phyloP scores from a whole-genome alignment of 2,888 invertebrate species.

The Temnothorax ravouxi region DNA sequence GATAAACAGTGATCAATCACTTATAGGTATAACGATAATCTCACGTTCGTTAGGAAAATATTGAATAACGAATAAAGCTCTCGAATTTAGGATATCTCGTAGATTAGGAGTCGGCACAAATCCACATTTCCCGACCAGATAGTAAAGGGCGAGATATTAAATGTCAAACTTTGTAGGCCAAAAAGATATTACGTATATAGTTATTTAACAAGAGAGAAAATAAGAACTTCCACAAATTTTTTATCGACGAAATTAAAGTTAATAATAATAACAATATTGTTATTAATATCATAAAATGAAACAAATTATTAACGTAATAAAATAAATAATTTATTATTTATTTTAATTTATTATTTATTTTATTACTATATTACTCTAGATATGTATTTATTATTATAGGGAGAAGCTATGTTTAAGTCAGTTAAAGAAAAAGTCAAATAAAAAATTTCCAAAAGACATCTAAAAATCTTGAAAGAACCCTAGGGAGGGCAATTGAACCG shows the following conservation, averaged over 20 bases:
- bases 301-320: not conserved
- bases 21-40: too few species aligned
- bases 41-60: not conserved
- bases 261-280: not conserved
- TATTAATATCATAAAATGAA: not conserved
- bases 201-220: not conserved
- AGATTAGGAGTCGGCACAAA: not conserved
- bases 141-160: not conserved
- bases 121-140: not conserved
- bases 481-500: too few species aligned
- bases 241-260: not conserved
- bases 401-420: too few species aligned
- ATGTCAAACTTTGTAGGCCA: not conserved
- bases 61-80: not conserved
- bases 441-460: too few species aligned
- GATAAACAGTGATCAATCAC: not conserved
- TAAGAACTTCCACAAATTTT: not conserved
- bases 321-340: too few species aligned
- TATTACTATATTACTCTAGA: too few species aligned
- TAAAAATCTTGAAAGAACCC: too few species aligned
- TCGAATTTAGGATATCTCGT: not conserved
- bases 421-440: too few species aligned
- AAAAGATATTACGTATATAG: not conserved
- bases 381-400: too few species aligned
- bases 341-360: too few species aligned